Conservation (phyloP, 2,888 invertebrate species). For the Drosophila mimetica region DNA sequence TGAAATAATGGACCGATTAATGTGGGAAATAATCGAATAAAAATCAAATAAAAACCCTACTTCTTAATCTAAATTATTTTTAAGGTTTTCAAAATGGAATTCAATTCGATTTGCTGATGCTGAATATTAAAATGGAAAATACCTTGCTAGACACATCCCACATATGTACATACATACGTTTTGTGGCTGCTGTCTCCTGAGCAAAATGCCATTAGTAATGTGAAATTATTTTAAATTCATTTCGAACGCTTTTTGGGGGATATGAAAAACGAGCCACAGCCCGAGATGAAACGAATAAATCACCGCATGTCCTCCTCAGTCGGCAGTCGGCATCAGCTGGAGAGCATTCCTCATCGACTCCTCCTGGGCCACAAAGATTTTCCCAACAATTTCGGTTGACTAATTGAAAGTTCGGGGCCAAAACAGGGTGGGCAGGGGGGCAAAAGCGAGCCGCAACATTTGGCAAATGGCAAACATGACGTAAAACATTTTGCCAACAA, state of each 20-base stretch:
- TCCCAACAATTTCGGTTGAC: conserved; percentile 36
- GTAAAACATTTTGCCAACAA: conserved; percentile 65
- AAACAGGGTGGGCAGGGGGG: background rate
- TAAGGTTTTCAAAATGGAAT: background rate
- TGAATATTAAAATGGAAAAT: background rate
- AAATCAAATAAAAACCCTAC: too few species aligned
- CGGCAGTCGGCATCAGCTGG: conserved; percentile 32
- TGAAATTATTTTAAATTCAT: conserved; percentile 33
- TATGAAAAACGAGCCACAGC: conserved; percentile 15
- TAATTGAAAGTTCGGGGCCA: conserved; percentile 40
- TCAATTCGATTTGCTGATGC: background rate
- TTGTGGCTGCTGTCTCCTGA: conserved; percentile 2
- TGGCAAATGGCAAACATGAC: conserved; percentile 66
- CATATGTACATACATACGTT: too few species aligned
- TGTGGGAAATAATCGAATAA: too few species aligned
- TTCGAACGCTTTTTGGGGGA: conserved; percentile 1
- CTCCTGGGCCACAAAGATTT: conserved; percentile 23
- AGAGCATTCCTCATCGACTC: background rate
- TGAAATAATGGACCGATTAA: too few species aligned
- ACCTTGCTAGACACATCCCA: background rate
- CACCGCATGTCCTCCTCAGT: conserved; percentile 23
- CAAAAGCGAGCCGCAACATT: conserved; percentile 19
- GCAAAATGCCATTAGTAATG: conserved; percentile 27
- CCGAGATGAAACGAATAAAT: conserved; percentile 36
- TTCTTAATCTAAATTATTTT: too few species aligned